Conservation (phyloP, 2,888 invertebrate genomes). For the Argynnis bischoffii region DNA sequence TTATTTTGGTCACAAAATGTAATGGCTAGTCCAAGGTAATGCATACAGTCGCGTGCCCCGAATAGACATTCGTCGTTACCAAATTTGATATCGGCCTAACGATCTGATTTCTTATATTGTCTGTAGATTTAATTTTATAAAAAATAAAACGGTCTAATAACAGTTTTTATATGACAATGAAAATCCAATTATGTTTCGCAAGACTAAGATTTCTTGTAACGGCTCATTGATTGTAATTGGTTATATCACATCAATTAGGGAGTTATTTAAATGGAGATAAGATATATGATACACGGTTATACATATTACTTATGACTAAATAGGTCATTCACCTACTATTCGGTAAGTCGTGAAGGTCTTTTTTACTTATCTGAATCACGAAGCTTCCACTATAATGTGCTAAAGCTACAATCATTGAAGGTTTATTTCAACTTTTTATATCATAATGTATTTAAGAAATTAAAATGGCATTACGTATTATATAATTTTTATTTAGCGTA, state of each 20-base stretch:
- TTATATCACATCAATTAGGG: slow-evolving; percentile 3
- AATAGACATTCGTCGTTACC: slow-evolving; percentile 29
- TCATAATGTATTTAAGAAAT: slow-evolving; percentile 1
- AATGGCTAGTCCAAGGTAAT: slow-evolving; percentile 44
- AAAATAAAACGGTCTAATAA: slow-evolving; percentile 18
- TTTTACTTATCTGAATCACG: slow-evolving; percentile 45
- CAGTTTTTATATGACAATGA: slow-evolving; percentile 21
- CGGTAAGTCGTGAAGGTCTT: slow-evolving; percentile 53
- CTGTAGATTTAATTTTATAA: slow-evolving; percentile 16
- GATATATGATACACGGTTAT: background rate
- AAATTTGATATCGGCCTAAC: slow-evolving; percentile 29
- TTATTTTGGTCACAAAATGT: slow-evolving; percentile 51
- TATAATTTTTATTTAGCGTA: slow-evolving; percentile 11
- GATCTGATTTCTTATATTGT: slow-evolving; percentile 21
- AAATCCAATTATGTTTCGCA: slow-evolving; percentile 18
- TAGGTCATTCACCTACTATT: slow-evolving; percentile 61
- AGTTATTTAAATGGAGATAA: slow-evolving; percentile 5
- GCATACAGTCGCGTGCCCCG: slow-evolving; percentile 40
- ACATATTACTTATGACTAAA: slow-evolving; percentile 39
- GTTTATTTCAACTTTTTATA: background rate
- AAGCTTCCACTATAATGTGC: slow-evolving; percentile 25
- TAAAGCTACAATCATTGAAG: background rate
- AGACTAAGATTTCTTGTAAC: slow-evolving; percentile 1
- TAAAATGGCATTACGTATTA: slow-evolving; percentile 3
- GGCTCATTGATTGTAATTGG: slow-evolving; percentile 3